phyloP scores from a whole-genome alignment of 2,113 vertebrate genomes.

The Cephalopholis sonnerati region DNA sequence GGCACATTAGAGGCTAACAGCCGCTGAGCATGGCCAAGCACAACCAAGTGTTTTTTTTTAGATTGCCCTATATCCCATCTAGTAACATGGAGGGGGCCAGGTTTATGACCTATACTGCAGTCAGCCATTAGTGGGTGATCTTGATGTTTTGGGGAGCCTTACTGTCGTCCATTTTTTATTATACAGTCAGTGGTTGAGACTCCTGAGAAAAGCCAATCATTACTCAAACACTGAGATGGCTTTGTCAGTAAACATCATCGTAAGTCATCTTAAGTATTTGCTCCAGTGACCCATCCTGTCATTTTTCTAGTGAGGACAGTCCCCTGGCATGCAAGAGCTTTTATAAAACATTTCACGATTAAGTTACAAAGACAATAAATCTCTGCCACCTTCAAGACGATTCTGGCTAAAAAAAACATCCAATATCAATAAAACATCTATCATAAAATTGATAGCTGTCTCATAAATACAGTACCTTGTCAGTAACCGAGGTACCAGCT shows the following conservation, averaged over 20 bases:
- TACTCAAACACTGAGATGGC: background rate
- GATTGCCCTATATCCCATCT: too few relatives aligned
- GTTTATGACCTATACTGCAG: too few relatives aligned
- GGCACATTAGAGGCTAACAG: too few relatives aligned
- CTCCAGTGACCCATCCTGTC: background rate
- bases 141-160: too few relatives aligned
- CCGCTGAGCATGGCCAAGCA: too few relatives aligned
- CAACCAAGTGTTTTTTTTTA: too few relatives aligned
- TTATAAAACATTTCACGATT: constrained; percentile 5
- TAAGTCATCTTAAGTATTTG: background rate
- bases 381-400: constrained; percentile 1
- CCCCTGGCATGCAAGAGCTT: background rate
- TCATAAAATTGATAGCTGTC: constrained; percentile 1
- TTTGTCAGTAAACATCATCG: background rate
- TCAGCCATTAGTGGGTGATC: too few relatives aligned
- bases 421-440: background rate
- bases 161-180: too few relatives aligned
- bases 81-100: too few relatives aligned
- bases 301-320: background rate
- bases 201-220: background rate
- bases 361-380: constrained; percentile 24
- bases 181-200: too few relatives aligned
- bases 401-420: background rate
- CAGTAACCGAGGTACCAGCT: constrained; percentile 18
- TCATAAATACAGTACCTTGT: background rate